phyloP scores from a whole-genome alignment of 2,113 vertebrate genomes.

The Naja naja region DNA sequence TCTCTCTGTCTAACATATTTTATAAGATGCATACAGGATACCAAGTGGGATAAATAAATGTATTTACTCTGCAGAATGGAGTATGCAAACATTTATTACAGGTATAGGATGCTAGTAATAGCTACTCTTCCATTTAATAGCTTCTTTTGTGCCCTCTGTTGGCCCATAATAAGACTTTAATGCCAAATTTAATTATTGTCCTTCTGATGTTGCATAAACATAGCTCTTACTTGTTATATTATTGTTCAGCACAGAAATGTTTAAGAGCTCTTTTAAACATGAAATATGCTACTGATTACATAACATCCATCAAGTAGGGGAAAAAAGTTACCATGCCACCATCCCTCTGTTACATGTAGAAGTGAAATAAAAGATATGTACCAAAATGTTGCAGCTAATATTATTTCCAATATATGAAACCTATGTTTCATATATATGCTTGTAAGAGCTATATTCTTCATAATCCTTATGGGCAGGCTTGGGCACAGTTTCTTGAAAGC shows the following conservation, averaged over 20 bases:
- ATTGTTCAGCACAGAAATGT: not conserved
- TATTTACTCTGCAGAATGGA: not conserved
- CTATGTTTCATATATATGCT: not conserved
- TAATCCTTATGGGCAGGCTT: not conserved
- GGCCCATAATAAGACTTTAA: not conserved
- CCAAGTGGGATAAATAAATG: not conserved
- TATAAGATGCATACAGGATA: not conserved
- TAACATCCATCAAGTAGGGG: not conserved
- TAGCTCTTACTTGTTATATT: not conserved
- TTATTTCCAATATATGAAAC: not conserved
- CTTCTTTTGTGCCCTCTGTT: not conserved
- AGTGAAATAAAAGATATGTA: not conserved
- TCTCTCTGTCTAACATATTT: not conserved
- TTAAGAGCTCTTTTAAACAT: not conserved
- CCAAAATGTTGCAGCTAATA: not conserved
- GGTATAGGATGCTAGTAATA: not conserved
- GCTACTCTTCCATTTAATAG: not conserved
- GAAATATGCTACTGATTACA: not conserved
- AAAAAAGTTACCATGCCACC: not conserved
- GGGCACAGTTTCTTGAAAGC: not conserved
- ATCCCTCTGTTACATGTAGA: not conserved
- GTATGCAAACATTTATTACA: not conserved
- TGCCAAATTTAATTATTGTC: not conserved
- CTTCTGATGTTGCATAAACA: not conserved
- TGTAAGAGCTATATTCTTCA: not conserved